These are phyloP conservation scores for Muscicapa striata DNA, from an alignment of 2,797 vertebrate genomes.

Conservation along the genomic window DNA sequence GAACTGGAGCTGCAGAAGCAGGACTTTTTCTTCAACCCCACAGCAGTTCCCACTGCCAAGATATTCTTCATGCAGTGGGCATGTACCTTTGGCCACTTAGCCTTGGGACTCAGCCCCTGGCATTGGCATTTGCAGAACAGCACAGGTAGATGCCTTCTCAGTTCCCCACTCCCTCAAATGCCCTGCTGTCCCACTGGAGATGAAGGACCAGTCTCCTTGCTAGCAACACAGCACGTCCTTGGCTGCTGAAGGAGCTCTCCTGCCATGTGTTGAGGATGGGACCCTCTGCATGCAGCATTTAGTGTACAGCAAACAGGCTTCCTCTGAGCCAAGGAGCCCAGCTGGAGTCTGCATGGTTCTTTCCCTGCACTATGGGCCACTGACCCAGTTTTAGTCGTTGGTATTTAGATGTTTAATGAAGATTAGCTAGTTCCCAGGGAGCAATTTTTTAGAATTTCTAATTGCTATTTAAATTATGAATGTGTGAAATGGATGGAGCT, in stretches of 20 bases:
- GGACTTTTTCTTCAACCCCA: not conserved
- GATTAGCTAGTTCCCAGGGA: slow-evolving; percentile 21
- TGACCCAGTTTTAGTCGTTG: not conserved
- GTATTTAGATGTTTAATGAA: slow-evolving; percentile 41
- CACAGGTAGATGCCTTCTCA: not conserved
- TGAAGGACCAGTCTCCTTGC: not conserved
- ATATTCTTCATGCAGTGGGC: too few species aligned
- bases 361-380: not conserved
- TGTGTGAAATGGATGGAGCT: not conserved
- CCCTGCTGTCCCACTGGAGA: not conserved
- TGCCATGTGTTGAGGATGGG: accelerated
- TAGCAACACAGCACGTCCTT: not conserved
- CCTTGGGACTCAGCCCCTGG: not conserved
- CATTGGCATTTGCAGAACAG: not conserved
- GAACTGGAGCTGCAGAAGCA: not conserved
- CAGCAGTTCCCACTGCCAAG: not conserved
- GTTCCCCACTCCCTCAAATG: too few species aligned
- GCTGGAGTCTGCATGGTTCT: not conserved
- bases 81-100: accelerated
- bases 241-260: not conserved
- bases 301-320: accelerated
- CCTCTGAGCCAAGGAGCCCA: accelerated
- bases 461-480: slow-evolving; percentile 23
- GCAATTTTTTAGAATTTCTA: slow-evolving; percentile 23
- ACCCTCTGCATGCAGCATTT: not conserved